These are phyloP conservation scores for Autographa gamma DNA, from an alignment of 2,888 invertebrate genomes.

Conservation along the genomic window DNA sequence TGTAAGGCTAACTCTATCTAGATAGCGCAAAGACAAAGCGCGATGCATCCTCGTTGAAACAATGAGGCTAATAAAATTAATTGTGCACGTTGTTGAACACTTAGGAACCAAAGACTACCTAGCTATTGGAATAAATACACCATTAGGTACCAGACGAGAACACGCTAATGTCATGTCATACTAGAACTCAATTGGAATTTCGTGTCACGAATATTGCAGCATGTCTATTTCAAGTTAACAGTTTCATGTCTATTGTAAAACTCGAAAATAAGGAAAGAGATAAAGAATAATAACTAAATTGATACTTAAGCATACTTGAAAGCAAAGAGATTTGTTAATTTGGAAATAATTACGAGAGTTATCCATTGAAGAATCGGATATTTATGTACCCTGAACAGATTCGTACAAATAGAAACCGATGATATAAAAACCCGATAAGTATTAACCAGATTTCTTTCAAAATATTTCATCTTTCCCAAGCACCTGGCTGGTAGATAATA, in stretches of 20 bases:
- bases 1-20: conserved; percentile 25
- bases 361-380: no score
- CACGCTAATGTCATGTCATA: conserved; percentile 8
- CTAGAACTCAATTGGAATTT: conserved; percentile 25
- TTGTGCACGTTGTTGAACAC: conserved; percentile 22
- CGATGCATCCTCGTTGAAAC: conserved; percentile 38
- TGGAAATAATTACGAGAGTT: no score
- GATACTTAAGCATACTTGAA: no score
- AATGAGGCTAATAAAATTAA: conserved; percentile 49
- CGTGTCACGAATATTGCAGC: conserved; percentile 17
- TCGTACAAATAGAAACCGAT: no score
- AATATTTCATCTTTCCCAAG: neutral
- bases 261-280: neutral
- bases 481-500: neutral
- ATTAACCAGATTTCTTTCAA: neutral
- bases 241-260: neutral
- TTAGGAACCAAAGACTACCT: conserved; percentile 6
- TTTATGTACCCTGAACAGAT: no score
- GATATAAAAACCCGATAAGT: no score
- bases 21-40: conserved; percentile 39
- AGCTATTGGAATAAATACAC: conserved; percentile 6
- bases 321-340: no score
- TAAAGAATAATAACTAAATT: neutral
- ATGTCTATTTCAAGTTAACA: conserved; percentile 24
- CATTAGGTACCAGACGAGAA: conserved; percentile 19